Percentiles rank a stretch among this genome's conserved stretches.
Evolutionary conservation across 2,113 vertebrate species (phyloP).

Genomic region (Charadrius vociferus): DNA sequence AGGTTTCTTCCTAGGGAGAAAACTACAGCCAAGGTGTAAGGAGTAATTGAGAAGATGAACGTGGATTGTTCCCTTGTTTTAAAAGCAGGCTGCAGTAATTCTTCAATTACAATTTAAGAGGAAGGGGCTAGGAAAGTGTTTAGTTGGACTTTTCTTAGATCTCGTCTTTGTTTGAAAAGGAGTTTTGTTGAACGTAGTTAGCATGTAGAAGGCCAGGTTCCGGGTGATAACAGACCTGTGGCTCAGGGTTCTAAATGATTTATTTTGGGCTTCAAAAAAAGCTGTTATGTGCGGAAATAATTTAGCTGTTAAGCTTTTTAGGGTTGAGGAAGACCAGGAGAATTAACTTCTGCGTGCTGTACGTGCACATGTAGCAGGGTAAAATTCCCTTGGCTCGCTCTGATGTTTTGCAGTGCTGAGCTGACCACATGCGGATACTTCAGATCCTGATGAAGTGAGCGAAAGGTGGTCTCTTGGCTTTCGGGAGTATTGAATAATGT

Average conservation of each 20-base stretch:
- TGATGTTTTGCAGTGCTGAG: neutral
- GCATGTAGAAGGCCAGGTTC: neutral
- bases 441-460: neutral
- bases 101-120: rapidly evolving
- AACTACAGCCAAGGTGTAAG: neutral
- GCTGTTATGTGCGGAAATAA: neutral
- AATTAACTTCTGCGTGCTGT: rapidly evolving
- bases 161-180: conserved; percentile 41
- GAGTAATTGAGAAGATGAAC: neutral
- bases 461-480: neutral
- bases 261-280: neutral
- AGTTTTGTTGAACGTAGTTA: conserved; percentile 30
- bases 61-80: neutral
- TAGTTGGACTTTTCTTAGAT: neutral
- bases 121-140: neutral
- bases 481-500: neutral
- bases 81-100: neutral
- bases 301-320: neutral
- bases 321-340: neutral
- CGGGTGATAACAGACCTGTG: neutral
- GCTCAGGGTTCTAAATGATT: neutral
- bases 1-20: neutral
- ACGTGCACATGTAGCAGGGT: rapidly evolving
- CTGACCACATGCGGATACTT: rapidly evolving
- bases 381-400: neutral